These are phyloP conservation scores for Heliornis fulica DNA, from an alignment of 2,113 vertebrate genomes.

Conservation along the genomic window DNA sequence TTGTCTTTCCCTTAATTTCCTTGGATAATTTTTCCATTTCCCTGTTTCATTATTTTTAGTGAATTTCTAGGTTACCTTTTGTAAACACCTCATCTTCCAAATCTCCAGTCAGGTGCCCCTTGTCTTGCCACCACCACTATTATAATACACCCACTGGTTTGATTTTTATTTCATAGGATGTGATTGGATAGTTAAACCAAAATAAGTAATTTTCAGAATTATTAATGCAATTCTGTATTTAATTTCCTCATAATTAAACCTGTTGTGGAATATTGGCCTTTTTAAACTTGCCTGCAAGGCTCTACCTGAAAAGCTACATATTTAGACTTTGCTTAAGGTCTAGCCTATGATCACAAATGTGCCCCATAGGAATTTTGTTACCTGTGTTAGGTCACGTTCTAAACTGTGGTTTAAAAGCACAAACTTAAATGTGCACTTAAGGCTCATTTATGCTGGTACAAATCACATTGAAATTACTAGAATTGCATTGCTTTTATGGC, in stretches of 20 bases:
- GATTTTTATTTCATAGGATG: not conserved
- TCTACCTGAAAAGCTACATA: not conserved
- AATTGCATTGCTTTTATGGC: not conserved
- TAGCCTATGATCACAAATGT: not conserved
- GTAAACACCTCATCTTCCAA: not conserved
- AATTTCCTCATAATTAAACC: not conserved
- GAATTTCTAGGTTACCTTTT: not conserved
- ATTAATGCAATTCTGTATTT: not conserved
- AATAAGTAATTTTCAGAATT: not conserved
- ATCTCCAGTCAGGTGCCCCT: not conserved
- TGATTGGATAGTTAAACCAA: not conserved
- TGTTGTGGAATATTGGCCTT: not conserved
- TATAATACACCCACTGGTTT: not conserved
- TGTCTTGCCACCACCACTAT: not conserved
- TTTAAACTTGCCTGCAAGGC: not conserved
- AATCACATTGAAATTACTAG: constrained; percentile 4
- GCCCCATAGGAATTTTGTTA: not conserved
- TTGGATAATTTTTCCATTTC: not conserved
- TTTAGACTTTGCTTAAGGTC: not conserved
- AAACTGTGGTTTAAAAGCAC: not conserved
- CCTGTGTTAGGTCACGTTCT: not conserved
- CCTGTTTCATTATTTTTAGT: not conserved
- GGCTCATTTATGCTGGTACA: not conserved
- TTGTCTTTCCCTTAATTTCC: not conserved
- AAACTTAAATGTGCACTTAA: constrained; percentile 4